These are phyloP conservation scores for Crenichthys baileyi DNA, from an alignment of 2,797 vertebrate species.

Conservation along the genomic window DNA sequence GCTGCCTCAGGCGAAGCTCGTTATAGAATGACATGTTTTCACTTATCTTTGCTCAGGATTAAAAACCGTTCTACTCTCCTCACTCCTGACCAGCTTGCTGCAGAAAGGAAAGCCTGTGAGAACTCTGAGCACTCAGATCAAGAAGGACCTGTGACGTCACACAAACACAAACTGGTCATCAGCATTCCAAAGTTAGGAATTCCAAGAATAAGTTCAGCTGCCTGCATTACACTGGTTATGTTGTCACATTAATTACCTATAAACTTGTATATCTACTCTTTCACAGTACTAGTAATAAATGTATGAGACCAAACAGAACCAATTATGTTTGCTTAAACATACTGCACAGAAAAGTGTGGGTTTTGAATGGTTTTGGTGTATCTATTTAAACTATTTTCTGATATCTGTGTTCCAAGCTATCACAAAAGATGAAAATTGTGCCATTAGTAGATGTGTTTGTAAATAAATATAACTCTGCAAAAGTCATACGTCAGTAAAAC, in stretches of 20 bases:
- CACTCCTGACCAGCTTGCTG: not conserved
- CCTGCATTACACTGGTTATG: not conserved
- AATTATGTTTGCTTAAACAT: not conserved
- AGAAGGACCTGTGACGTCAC: not conserved
- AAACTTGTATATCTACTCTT: not conserved
- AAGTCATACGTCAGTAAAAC: not conserved
- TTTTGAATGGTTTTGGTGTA: not conserved
- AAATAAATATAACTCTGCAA: not conserved
- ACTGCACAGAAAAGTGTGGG: not conserved
- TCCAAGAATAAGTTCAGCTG: not conserved
- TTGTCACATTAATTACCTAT: not conserved
- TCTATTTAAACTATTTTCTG: not conserved
- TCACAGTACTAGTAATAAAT: too few species aligned
- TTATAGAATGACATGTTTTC: conserved; percentile 12
- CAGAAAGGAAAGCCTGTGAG: not conserved
- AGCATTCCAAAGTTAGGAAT: not conserved
- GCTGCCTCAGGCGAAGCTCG: conserved; percentile 24
- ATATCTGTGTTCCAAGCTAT: not conserved
- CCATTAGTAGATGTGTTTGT: not conserved
- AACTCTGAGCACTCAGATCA: not conserved
- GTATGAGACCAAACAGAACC: not conserved
- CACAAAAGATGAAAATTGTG: not conserved
- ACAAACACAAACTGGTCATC: not conserved
- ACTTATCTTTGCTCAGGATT: conserved; percentile 17
- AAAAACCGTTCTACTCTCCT: not conserved